Evolutionary conservation across 2,113 vertebrate genomes (phyloP).

Genomic region (Rhegmatorhina hoffmannsi): DNA sequence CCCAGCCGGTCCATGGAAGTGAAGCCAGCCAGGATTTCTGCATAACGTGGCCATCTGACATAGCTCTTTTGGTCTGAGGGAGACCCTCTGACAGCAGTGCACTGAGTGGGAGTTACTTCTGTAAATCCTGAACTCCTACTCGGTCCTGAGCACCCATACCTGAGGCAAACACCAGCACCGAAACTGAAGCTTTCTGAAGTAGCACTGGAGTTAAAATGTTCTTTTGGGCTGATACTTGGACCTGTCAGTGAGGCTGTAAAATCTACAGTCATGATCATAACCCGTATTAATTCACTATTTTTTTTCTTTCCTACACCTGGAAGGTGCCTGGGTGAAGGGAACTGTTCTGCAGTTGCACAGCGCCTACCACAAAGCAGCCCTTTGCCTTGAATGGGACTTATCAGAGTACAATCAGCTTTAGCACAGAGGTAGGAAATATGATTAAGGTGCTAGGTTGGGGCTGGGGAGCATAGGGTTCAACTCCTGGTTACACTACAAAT

Average conservation of each 20-base stretch:
- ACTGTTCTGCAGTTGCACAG: not conserved
- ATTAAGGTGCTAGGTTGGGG: not conserved
- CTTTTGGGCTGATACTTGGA: not conserved
- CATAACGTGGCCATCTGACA: not conserved
- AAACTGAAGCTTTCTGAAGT: not conserved
- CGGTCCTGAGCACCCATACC: not conserved
- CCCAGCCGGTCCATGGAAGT: not conserved
- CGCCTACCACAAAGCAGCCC: not conserved
- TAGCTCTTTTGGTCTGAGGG: not conserved
- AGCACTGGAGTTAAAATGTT: not conserved
- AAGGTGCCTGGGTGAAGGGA: not conserved
- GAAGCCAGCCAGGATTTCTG: not conserved
- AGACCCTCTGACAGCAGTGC: not conserved
- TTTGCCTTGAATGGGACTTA: not conserved
- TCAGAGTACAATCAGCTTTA: not conserved
- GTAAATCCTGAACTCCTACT: not conserved
- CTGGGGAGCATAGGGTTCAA: not conserved
- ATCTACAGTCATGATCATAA: fast-evolving
- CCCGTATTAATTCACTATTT: not conserved
- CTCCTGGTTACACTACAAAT: slow-evolving; percentile 3
- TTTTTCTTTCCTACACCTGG: not conserved
- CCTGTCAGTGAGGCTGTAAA: not conserved
- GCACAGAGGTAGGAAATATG: not conserved
- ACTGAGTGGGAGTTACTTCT: fast-evolving
- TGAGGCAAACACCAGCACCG: not conserved